These are phyloP conservation scores for Bemisia tabaci DNA, from an alignment of 1,140 invertebrate species.

Conservation along the genomic window DNA sequence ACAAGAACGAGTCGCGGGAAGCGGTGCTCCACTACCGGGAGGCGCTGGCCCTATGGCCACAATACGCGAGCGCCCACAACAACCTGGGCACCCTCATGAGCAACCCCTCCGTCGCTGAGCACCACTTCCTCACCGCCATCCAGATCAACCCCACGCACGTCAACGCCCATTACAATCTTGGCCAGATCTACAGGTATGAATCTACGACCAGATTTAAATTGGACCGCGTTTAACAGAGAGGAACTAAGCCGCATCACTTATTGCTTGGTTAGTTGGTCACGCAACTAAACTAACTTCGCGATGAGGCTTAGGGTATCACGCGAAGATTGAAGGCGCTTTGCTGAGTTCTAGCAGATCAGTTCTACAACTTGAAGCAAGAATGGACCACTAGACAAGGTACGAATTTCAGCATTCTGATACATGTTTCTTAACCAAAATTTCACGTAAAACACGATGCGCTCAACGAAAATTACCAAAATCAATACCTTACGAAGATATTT, in stretches of 20 bases:
- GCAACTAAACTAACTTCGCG: no score
- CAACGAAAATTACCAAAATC: no score
- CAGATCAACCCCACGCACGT: slow-evolving; percentile 58
- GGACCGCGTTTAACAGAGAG: no score
- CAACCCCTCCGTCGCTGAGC: slow-evolving; percentile 48
- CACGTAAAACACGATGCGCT: no score
- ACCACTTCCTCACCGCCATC: slow-evolving; percentile 62
- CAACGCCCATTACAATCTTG: slow-evolving; percentile 75
- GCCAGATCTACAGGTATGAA: slow-evolving; percentile 60
- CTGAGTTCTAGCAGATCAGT: no score
- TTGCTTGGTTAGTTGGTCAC: not conserved
- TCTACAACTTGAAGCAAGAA: not conserved
- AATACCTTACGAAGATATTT: no score
- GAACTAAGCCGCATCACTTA: not conserved
- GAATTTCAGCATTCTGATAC: no score
- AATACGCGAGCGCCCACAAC: slow-evolving; percentile 76
- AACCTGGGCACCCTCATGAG: slow-evolving; percentile 69
- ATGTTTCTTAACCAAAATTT: no score
- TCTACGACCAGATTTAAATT: not conserved
- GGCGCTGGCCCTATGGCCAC: slow-evolving; percentile 72
- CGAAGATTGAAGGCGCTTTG: no score
- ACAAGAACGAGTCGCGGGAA: slow-evolving; percentile 46
- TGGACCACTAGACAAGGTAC: no score
- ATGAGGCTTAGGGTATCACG: no score
- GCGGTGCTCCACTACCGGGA: slow-evolving; percentile 66